phyloP scores from a whole-genome alignment of 2,797 vertebrate genomes.

The Tadarida brasiliensis region DNA sequence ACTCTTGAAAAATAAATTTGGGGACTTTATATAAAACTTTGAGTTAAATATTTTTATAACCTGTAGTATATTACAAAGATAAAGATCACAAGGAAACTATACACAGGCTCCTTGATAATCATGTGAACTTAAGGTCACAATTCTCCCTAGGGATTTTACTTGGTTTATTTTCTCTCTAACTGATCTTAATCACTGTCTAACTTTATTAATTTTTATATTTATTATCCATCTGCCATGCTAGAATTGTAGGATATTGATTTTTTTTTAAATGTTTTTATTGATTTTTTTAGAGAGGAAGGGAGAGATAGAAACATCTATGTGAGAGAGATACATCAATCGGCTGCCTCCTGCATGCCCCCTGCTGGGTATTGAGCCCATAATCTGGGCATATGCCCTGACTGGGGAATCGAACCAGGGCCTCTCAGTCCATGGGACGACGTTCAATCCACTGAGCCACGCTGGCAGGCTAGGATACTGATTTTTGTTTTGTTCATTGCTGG shows the following conservation, averaged over 20 bases:
- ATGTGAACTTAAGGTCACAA: background rate
- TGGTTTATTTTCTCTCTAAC: slow-evolving; percentile 19
- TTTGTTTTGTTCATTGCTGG: background rate
- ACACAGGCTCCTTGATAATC: background rate
- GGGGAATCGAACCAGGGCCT: no score
- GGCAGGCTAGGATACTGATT: background rate
- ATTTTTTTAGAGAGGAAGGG: no score
- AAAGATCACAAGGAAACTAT: background rate
- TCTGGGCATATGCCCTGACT: no score
- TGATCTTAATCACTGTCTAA: background rate
- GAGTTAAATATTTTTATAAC: slow-evolving; percentile 33
- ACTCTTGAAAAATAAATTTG: slow-evolving; percentile 53
- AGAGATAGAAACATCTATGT: no score
- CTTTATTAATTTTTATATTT: slow-evolving; percentile 34
- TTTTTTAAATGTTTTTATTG: background rate
- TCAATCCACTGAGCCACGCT: no score
- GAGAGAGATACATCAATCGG: no score
- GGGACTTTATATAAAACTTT: slow-evolving; percentile 8
- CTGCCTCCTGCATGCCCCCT: no score
- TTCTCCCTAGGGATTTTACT: background rate
- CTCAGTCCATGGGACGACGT: no score
- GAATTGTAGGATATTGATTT: background rate
- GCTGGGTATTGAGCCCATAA: no score
- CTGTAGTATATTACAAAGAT: background rate
- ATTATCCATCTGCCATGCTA: background rate